phyloP scores from a whole-genome alignment of 1,140 invertebrate genomes.

The Ladona fulva region DNA sequence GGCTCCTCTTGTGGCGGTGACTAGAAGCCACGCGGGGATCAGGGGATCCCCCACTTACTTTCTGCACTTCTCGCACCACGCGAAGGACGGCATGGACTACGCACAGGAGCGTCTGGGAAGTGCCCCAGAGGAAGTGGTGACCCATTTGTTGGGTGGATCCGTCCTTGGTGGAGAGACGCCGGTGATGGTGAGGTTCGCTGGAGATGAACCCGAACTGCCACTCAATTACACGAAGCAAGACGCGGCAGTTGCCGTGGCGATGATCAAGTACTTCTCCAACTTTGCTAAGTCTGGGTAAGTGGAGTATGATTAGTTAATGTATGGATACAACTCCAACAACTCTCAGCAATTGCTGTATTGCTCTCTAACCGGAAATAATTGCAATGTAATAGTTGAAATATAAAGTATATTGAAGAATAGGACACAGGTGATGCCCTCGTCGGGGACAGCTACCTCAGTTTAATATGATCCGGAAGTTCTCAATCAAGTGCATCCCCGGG shows the following conservation, averaged over 20 bases:
- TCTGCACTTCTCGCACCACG: conserved; percentile 74
- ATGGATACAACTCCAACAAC: too few species aligned
- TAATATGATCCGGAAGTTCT: too few species aligned
- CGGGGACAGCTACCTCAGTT: too few species aligned
- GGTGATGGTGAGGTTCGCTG: background rate
- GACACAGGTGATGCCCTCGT: too few species aligned
- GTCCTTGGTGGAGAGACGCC: conserved; percentile 51
- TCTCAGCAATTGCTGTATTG: too few species aligned
- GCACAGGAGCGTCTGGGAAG: conserved; percentile 70
- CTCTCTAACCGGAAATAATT: too few species aligned
- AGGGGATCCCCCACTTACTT: conserved; percentile 61
- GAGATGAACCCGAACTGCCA: conserved; percentile 36
- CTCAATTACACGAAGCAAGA: conserved; percentile 68
- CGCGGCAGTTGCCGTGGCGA: conserved; percentile 59
- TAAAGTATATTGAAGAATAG: too few species aligned
- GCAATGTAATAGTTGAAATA: too few species aligned
- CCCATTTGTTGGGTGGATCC: conserved; percentile 79
- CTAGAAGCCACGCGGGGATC: conserved; percentile 54
- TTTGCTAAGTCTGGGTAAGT: conserved; percentile 39
- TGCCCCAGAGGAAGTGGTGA: conserved; percentile 73
- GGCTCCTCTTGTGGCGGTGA: conserved; percentile 57
- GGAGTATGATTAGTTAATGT: too few species aligned
- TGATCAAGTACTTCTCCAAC: conserved; percentile 64
- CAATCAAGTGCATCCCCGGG: too few species aligned
- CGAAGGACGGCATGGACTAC: conserved; percentile 56